Evolutionary conservation across 2,888 invertebrate genomes (phyloP).

Genomic region (Ornithoptera priamus): DNA sequence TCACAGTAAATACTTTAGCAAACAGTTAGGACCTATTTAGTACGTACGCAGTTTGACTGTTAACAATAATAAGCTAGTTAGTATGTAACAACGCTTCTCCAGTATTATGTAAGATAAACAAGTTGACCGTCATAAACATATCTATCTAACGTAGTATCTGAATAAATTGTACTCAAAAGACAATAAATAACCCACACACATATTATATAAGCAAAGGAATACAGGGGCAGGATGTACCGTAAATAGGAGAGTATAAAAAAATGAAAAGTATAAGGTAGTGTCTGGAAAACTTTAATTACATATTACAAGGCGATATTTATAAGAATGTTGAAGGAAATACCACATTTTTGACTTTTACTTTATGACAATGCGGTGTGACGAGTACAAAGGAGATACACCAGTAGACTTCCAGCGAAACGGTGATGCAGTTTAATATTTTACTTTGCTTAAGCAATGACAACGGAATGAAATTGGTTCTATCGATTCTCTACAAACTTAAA

Average conservation of each 20-base stretch:
- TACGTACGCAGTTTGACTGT: constrained; percentile 21
- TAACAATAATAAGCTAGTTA: constrained; percentile 34
- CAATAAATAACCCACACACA: background rate
- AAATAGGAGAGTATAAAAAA: background rate
- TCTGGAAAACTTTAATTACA: background rate
- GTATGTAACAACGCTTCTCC: constrained; percentile 32
- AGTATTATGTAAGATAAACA: constrained; percentile 45
- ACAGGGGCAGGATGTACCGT: background rate
- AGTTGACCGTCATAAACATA: constrained; percentile 45
- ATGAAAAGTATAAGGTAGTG: background rate
- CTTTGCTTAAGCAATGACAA: too few species aligned
- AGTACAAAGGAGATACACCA: background rate
- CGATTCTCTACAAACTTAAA: background rate
- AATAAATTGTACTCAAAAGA: constrained; percentile 23
- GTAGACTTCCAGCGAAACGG: background rate
- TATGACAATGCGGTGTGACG: background rate
- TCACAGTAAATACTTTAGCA: constrained; percentile 31
- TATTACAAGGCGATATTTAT: background rate
- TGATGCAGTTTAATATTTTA: background rate
- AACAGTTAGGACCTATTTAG: constrained; percentile 30
- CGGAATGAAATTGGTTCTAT: background rate
- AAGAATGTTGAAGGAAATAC: background rate
- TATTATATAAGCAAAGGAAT: background rate
- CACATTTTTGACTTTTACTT: background rate
- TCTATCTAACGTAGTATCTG: constrained; percentile 37